Base-by-base conservation (phyloP, 2,888 invertebrate species). In the Meandrusa payeni region DNA sequence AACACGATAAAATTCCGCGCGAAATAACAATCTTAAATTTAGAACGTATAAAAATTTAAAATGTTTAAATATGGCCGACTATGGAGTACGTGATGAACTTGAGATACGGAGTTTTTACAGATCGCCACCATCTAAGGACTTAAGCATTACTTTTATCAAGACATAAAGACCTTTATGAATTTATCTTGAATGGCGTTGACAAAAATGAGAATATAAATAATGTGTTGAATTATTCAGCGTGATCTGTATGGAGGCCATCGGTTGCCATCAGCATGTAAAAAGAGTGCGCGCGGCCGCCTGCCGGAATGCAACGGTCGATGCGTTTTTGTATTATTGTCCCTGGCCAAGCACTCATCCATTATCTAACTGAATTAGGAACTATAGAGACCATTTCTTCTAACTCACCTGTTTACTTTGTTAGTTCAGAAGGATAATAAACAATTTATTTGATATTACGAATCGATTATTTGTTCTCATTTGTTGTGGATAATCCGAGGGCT, bases 201-300 rank as follows among this genome's bases (percentile, higher is more conserved):
- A 85, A 87, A 86, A 87, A 86, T 83, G 83, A 81, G 83, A 85
- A 81, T 82, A 83, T 87, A 82, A 81, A 82, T 80, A 78, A 76
- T 81, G 75, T 66, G 65, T 73, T 87, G 86, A 87, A 87, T 87
- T 70, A 87, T 87, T 80, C 87, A 87, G 87, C 85, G 86, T 85
- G 81, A 85, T 85, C 80, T 81, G 83, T 82, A 83, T 83, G 85
- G 80, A 74, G 51, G 75, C 61, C 65, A 46, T 64, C 61, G 63
- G 67, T 63, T 65, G 69, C 63, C 62, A 52, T 55, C 32, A 48
- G 47, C 46, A 42, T 34, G 68, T 67, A 80, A 81, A 81, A 81
- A 81, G 68, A 52, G 44, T 59, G 63, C 64, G 69, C 70, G 48
- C 62, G 52, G 54, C 61, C 71, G 74, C 70, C 67, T 69, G 69